Percentiles rank a stretch among this genome's conserved stretches.
phyloP scores from a whole-genome alignment of 2,797 vertebrate genomes.

The Halcyon chelicuti region DNA sequence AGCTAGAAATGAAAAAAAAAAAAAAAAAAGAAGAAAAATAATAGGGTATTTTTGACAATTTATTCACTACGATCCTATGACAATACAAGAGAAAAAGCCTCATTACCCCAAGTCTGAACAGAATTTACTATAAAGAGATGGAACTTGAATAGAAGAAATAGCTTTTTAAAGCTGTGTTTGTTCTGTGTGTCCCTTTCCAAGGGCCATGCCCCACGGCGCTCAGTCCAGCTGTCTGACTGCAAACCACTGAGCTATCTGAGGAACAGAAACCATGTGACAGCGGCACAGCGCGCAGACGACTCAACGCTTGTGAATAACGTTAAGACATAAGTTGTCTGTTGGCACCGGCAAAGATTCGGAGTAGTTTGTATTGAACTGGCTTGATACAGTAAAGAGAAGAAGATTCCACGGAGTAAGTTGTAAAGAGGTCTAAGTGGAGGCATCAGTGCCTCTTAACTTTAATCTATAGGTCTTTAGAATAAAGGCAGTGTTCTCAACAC shows the following conservation, averaged over 20 bases:
- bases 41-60: not conserved
- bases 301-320: not conserved
- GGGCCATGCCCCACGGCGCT: rapidly evolving
- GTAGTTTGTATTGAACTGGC: not conserved
- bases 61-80: not conserved
- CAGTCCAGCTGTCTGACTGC: not conserved
- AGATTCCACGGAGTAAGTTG: not conserved
- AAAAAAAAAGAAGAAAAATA: not conserved
- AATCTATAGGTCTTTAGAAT: not conserved
- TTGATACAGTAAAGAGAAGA: not conserved
- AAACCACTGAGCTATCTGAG: not conserved
- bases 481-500: not conserved
- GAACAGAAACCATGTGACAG: not conserved
- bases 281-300: not conserved
- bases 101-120: not conserved
- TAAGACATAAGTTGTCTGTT: not conserved
- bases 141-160: not conserved
- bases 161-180: not conserved
- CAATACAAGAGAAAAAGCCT: not conserved
- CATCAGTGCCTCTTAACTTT: not conserved
- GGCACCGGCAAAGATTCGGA: not conserved
- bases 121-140: not conserved
- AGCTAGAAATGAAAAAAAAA: not conserved
- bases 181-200: not conserved
- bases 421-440: not conserved